Base-by-base conservation (phyloP, 2,888 invertebrate species). In the Xylota sylvarum region DNA sequence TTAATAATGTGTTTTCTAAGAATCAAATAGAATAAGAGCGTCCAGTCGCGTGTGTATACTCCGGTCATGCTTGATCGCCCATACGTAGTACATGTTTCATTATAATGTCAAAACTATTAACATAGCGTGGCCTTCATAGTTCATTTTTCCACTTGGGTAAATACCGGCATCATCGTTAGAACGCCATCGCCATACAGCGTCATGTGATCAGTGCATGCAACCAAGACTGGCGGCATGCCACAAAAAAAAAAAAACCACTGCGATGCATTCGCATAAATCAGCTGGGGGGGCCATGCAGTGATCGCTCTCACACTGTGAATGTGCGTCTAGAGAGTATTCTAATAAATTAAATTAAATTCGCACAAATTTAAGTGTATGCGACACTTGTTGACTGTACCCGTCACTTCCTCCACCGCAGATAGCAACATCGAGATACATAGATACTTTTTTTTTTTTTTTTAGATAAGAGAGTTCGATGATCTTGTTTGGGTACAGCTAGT, bases 141-240 rank as follows among this genome's bases (percentile, higher is more conserved):
- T 70, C 48, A 67, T 85, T 67, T 79, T 64, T 79, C 43, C 74
- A 74, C 58, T 74, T 78, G 84, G 84, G 12, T 50, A 58, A 40
- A 9, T 69, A 72, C 40, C 79, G 58, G 35, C 52, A 50, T 14
- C 52, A 50, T 14, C 32, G 14, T 4, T 52, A 43, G 23, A 52
- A 43, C 19, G 14, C 55, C 64, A 27, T 9, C 35, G 6, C 14
- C 30, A 32, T 56, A 7, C 7, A 43, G 40, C 32, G 52, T 55
- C 80, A 80, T 76, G 70, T 85, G 84, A 80, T 74, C 70, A 32
- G 52, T 70, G 84, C 80, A 80, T 85, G 80, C 62, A 65, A 58
- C 52, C 52, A 56, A 65, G 52, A 43, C 5, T 14, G 14, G 43
- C 43, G 6, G 43, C 43, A 43, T 43, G 14, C 43, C 64, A 50